Percentiles rank a stretch among this genome's conserved stretches.
These are phyloP conservation scores for Andrena fulva DNA, from an alignment of 2,888 invertebrate species.

Conservation along the genomic window DNA sequence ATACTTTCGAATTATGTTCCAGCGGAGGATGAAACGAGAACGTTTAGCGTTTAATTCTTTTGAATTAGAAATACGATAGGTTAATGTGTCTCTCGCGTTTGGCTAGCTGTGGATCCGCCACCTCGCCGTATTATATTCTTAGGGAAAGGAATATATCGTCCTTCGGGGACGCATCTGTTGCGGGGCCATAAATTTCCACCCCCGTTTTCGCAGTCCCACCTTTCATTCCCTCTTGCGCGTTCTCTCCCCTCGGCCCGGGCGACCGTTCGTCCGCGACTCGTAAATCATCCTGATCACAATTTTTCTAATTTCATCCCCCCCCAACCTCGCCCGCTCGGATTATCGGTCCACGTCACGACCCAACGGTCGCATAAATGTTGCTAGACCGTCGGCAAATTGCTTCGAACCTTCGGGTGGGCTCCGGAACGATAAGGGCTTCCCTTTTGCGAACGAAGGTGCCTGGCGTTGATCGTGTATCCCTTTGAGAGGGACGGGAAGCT, in stretches of 20 bases:
- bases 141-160: slow-evolving; percentile 72
- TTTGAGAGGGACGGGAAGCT: neutral
- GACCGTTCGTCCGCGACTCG: slow-evolving; percentile 57
- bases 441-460: neutral
- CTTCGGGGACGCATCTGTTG: slow-evolving; percentile 74
- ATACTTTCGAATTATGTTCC: neutral
- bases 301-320: slow-evolving; percentile 64
- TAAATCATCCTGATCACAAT: slow-evolving; percentile 69
- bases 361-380: slow-evolving; percentile 42
- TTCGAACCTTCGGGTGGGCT: slow-evolving; percentile 4
- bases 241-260: slow-evolving; percentile 8
- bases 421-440: neutral
- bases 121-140: slow-evolving; percentile 62
- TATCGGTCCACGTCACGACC: slow-evolving; percentile 56
- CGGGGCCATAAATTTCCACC: slow-evolving; percentile 71
- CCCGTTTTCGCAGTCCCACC: slow-evolving; percentile 51
- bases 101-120: slow-evolving; percentile 43
- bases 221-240: slow-evolving; percentile 43
- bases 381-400: slow-evolving; percentile 42
- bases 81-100: slow-evolving; percentile 56
- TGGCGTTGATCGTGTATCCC: neutral
- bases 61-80: slow-evolving; percentile 44
- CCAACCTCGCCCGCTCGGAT: slow-evolving; percentile 20
- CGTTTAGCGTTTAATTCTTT: too few relatives aligned
- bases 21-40: too few relatives aligned